These are phyloP conservation scores for Perdita meconis DNA, from an alignment of 2,888 invertebrate species.

Conservation along the genomic window DNA sequence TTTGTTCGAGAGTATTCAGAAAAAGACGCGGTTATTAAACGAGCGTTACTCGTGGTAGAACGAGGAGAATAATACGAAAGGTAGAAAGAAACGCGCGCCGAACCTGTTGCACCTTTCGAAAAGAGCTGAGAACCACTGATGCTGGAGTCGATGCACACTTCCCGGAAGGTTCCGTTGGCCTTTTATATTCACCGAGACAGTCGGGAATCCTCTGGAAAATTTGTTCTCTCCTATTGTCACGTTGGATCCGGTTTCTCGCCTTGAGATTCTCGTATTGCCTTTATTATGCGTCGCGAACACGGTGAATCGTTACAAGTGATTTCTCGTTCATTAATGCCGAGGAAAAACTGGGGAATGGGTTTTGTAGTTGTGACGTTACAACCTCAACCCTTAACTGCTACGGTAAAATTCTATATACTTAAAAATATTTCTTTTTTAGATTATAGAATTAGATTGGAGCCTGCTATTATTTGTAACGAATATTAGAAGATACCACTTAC, in stretches of 20 bases:
- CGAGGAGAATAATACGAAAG: neutral
- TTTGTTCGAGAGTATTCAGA: neutral
- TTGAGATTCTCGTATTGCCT: neutral
- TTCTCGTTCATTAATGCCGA: no score
- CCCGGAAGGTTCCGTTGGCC: neutral
- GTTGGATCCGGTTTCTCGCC: neutral
- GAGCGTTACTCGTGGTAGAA: neutral
- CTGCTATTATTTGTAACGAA: no score
- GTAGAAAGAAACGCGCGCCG: constrained; percentile 5
- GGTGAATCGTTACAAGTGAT: constrained; percentile 3
- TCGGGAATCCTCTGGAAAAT: constrained; percentile 1
- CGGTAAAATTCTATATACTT: no score
- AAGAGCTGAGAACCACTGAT: constrained; percentile 17
- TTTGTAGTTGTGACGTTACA: no score
- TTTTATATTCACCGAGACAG: constrained; percentile 12
- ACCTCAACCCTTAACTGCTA: no score
- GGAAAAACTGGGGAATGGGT: neutral
- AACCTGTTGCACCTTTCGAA: constrained; percentile 52
- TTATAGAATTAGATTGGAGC: no score
- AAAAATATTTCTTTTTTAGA: no score
- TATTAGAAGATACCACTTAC: no score
- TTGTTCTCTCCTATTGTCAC: constrained; percentile 9
- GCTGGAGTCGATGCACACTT: constrained; percentile 12
- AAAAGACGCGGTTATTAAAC: constrained; percentile 7
- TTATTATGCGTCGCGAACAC: neutral